Evolutionary conservation across 92 coral and sea anemone species (phyloP).

Genomic region (Phymanthus crucifer): DNA sequence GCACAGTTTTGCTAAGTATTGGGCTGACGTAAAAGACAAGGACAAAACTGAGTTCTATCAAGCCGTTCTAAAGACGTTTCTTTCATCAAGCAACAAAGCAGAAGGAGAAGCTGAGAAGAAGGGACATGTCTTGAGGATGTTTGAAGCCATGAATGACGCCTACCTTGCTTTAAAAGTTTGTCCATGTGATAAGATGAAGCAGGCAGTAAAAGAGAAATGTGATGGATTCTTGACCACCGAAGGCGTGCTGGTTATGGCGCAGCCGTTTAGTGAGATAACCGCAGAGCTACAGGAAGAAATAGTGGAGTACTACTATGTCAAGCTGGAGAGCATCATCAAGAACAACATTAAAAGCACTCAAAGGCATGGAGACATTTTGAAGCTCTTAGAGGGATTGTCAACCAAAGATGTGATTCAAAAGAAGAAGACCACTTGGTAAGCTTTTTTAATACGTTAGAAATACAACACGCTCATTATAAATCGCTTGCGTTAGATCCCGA

Average conservation of each 20-base stretch:
- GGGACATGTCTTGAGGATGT: not conserved
- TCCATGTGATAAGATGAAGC: constrained; percentile 15
- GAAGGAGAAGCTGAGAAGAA: not conserved
- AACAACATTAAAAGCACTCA: not conserved
- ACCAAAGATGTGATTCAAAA: constrained; percentile 1
- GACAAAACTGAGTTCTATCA: constrained; percentile 16
- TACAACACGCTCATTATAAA: too few species aligned
- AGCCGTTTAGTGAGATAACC: constrained; percentile 29
- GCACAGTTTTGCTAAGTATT: not conserved
- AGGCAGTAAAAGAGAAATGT: not conserved
- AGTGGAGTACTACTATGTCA: not conserved
- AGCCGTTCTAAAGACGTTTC: not conserved
- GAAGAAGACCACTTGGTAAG: constrained; percentile 16
- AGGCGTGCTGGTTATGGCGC: constrained; percentile 17
- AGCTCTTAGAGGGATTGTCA: not conserved
- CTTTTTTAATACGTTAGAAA: not conserved
- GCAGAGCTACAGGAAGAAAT: constrained; percentile 18
- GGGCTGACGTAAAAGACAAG: constrained; percentile 12
- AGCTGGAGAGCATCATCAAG: not conserved
- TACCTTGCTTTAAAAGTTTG: constrained; percentile 27
- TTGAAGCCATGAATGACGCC: not conserved
- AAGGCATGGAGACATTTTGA: not conserved
- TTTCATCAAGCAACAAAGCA: not conserved
- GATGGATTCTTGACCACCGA: not conserved
- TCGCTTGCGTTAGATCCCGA: too few species aligned